Conservation (phyloP, 1,140 invertebrate genomes). For the Bemisia tabaci region DNA sequence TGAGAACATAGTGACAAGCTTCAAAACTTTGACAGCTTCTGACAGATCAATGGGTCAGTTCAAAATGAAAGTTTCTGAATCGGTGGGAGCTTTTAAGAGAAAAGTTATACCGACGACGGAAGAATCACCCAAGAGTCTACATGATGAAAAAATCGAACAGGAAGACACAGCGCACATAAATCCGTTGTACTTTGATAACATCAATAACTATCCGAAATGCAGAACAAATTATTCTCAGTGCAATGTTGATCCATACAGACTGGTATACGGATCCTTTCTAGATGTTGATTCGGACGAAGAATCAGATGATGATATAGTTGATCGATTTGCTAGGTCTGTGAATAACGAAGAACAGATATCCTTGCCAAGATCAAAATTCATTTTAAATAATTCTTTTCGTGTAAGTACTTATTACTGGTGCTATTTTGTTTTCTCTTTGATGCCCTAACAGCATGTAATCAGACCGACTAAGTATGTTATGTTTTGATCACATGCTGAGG, state of each 20-base stretch:
- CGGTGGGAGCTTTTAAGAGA: not conserved
- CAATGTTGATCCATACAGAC: not conserved
- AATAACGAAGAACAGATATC: not conserved
- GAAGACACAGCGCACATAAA: not conserved
- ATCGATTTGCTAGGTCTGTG: not conserved
- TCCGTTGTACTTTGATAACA: not conserved
- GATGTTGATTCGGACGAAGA: not conserved
- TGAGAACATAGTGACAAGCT: not conserved
- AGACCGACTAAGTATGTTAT: too few relatives aligned
- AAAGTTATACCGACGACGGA: not conserved
- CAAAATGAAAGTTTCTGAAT: not conserved
- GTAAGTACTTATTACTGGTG: too few relatives aligned
- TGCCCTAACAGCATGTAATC: too few relatives aligned
- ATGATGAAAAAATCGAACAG: not conserved
- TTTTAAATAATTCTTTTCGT: not conserved
- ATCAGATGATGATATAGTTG: not conserved
- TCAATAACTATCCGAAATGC: not conserved
- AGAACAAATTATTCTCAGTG: not conserved
- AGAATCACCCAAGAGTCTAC: not conserved
- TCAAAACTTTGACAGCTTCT: not conserved
- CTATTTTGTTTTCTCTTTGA: too few relatives aligned
- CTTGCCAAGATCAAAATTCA: not conserved
- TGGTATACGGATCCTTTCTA: not conserved
- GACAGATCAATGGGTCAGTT: not conserved
- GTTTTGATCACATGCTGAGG: too few relatives aligned